Conservation (phyloP, 2,797 vertebrate species). For the Hipposideros larvatus region DNA sequence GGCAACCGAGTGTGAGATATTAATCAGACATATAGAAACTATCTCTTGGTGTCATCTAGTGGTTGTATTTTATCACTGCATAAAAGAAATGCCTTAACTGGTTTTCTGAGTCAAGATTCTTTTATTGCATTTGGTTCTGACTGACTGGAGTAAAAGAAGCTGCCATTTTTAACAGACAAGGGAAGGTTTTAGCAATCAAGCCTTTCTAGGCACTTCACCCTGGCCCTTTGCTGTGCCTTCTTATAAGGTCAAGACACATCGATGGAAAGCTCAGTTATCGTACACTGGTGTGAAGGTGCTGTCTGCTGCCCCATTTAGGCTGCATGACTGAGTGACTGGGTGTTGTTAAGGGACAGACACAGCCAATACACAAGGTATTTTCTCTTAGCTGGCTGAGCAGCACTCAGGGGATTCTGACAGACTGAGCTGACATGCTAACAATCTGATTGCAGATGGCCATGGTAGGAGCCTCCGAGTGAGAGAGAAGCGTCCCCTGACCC, state of each 20-base stretch:
- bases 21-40: slow-evolving; percentile 90
- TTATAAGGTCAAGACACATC: slow-evolving; percentile 88
- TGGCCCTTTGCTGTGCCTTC: slow-evolving; percentile 82
- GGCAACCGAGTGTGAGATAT: slow-evolving; percentile 83
- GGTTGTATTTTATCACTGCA: slow-evolving; percentile 94
- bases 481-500: slow-evolving; percentile 81
- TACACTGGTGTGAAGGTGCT: slow-evolving; percentile 88
- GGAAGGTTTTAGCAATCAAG: slow-evolving; percentile 81
- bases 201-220: slow-evolving; percentile 83
- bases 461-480: slow-evolving; percentile 80
- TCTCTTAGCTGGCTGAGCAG: slow-evolving; percentile 87
- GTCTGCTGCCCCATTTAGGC: slow-evolving; percentile 86
- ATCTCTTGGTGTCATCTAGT: slow-evolving; percentile 99
- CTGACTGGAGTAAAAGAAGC: slow-evolving; percentile 79
- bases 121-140: slow-evolving; percentile 81
- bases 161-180: slow-evolving; percentile 85
- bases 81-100: slow-evolving; percentile 79
- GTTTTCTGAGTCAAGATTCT: slow-evolving; percentile 63
- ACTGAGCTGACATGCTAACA: slow-evolving; percentile 91
- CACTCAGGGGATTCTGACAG: slow-evolving; percentile 89
- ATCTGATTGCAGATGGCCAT: slow-evolving; percentile 89
- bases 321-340: slow-evolving; percentile 87
- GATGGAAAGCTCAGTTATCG: slow-evolving; percentile 84
- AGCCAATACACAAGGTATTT: slow-evolving; percentile 87
- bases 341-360: slow-evolving; percentile 88